phyloP scores from a whole-genome alignment of 2,113 vertebrate genomes.

The Hipposideros armiger region DNA sequence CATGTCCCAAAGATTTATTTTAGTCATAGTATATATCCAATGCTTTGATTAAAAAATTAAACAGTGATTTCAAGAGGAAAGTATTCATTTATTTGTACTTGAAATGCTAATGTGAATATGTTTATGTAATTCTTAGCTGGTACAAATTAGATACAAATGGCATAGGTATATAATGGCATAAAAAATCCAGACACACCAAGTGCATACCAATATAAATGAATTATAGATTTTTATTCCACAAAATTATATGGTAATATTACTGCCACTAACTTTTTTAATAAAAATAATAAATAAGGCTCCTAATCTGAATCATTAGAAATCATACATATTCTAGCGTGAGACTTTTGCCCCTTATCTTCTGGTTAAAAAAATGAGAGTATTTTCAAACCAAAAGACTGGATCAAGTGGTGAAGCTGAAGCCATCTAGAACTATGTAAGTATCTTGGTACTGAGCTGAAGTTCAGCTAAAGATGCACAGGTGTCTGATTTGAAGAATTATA shows the following conservation, averaged over 20 bases:
- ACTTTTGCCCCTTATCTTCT: not conserved
- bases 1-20: conserved; percentile 70
- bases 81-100: not conserved
- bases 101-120: conserved; percentile 21
- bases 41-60: conserved; percentile 73
- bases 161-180: not conserved
- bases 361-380: not conserved
- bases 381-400: not conserved
- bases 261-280: not conserved
- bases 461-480: not conserved
- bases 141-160: conserved; percentile 56
- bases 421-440: not conserved
- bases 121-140: not conserved
- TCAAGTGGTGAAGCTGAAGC: not conserved
- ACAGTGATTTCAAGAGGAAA: conserved; percentile 25
- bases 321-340: not conserved
- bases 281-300: not conserved
- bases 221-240: not conserved
- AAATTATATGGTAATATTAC: not conserved
- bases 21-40: not conserved
- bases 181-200: not conserved
- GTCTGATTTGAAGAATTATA: not conserved
- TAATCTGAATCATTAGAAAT: not conserved
- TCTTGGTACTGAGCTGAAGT: not conserved
- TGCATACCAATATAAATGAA: not conserved